A percentile compares a stretch with the other conserved stretches of the same genome.
Evolutionary conservation across 2,113 vertebrate species (phyloP).

Genomic region (Haemorhous mexicanus): DNA sequence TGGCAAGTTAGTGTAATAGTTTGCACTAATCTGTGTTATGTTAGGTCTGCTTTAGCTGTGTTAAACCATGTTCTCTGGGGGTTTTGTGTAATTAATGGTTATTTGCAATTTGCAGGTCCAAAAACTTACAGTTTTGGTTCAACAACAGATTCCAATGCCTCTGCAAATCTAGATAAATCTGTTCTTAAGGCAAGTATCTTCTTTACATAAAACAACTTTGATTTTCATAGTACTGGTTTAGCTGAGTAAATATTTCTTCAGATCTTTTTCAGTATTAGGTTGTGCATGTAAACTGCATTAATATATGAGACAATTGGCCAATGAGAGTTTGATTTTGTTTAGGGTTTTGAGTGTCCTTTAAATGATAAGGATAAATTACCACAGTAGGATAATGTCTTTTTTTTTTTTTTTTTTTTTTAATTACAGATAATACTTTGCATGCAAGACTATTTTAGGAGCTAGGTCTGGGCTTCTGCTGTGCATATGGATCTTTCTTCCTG

Average conservation of each 20-base stretch:
- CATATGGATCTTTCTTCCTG: neutral
- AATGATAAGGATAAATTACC: neutral
- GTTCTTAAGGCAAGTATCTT: slow-evolving; percentile 84
- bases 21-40: neutral
- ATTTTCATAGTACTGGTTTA: neutral
- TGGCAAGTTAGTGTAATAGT: neutral
- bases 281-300: neutral
- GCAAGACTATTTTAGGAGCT: neutral
- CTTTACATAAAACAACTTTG: neutral
- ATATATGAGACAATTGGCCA: neutral
- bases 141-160: slow-evolving; percentile 75
- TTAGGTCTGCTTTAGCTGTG: neutral
- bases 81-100: neutral
- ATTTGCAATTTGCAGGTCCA: slow-evolving; percentile 78
- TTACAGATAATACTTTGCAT: neutral
- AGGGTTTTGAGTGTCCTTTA: neutral
- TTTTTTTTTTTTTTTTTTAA: neutral
- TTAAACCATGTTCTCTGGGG: neutral
- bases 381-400: neutral
- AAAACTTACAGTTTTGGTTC: slow-evolving; percentile 93
- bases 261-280: neutral
- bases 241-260: neutral
- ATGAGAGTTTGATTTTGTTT: neutral
- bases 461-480: neutral
- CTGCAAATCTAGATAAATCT: slow-evolving; percentile 84